Evolutionary conservation across 1,140 invertebrate genomes (phyloP), one percentile per base, ranked within the genome.

Genomic region (Uloborus diversus): DNA sequence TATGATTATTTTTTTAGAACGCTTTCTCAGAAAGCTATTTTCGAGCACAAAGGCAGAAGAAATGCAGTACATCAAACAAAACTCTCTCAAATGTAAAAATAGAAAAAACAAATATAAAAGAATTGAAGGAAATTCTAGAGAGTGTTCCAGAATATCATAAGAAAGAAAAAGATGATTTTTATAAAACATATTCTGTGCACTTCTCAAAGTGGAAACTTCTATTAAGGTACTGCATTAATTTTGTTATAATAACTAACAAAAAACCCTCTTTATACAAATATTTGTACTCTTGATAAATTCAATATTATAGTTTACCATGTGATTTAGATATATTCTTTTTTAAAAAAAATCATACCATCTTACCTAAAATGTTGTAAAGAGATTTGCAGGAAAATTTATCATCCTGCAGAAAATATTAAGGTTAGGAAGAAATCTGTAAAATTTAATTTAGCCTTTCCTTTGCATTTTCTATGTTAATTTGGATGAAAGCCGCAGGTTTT

Each of bases 21-120:
- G n/a, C 7, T 35, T 68, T 75, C 27, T n/a, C 71, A 17, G 71
- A 75, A 64, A 33, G 57, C 4, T 75, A 75, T 23, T 75, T 75
- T 53, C 33, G 20, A 49, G 71, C 71, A 32, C 71, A 75, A 51
- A 75, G 53, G 28, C 59, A 75, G 23, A 75, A 75, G 23, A 35
- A 32, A 28, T 14, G n/a, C 7, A 20, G n/a, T 2, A 75, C 71
- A 32, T 75, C 71, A 14, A 75, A 75, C 35, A 33, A 47, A 51
- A 75, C 71, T 51, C 25, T 75, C 7, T 49, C 71, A 4, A 75
- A 32, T 64, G 37, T 75, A 30, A 75, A 75, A 25, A 14, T 75
- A 51, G 59, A 75, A 64, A 32, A 20, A 75, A 75, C 59, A 23
- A 35, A 64, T 33, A 64, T 75, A 27, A 23, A 64, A 5, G 37